Percentiles rank a stretch among this genome's conserved stretches.
Conservation (phyloP, 1,140 invertebrate species). For the Papilio glaucus region DNA sequence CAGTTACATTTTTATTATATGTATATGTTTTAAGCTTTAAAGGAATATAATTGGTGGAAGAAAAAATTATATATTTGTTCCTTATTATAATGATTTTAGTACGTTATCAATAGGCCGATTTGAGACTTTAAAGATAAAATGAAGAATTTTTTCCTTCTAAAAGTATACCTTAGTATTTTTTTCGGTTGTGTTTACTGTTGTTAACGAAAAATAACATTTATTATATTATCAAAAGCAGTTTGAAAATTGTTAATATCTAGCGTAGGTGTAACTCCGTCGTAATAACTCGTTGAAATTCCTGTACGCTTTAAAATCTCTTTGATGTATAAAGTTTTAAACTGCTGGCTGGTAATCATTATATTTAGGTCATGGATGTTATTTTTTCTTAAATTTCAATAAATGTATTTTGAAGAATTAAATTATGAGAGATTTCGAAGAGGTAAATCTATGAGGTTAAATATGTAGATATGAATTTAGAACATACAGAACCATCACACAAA, state of each 20-base stretch:
- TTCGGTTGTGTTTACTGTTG: neutral
- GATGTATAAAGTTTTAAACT: constrained; percentile 1
- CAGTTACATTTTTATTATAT: no score
- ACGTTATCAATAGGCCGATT: no score
- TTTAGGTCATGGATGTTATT: constrained; percentile 17
- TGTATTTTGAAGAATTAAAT: neutral
- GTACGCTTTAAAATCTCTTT: constrained; percentile 16
- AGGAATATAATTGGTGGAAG: no score
- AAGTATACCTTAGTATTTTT: neutral
- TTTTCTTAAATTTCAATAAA: neutral
- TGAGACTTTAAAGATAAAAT: no score
- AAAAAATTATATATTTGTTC: no score
- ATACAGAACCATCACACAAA: neutral
- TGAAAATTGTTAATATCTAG: constrained; percentile 39
- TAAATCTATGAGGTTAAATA: neutral
- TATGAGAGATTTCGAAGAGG: neutral
- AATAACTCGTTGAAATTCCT: neutral
- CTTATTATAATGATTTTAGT: no score
- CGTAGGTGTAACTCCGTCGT: constrained; percentile 37
- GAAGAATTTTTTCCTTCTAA: neutral
- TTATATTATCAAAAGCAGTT: constrained; percentile 41
- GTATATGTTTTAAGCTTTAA: no score
- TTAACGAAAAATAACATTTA: constrained; percentile 36
- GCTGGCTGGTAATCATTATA: neutral
- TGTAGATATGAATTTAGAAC: neutral